Evolutionary conservation across 2,113 vertebrate genomes (phyloP), one percentile per base, ranked within the genome.

Genomic region (Apteryx owenii): DNA sequence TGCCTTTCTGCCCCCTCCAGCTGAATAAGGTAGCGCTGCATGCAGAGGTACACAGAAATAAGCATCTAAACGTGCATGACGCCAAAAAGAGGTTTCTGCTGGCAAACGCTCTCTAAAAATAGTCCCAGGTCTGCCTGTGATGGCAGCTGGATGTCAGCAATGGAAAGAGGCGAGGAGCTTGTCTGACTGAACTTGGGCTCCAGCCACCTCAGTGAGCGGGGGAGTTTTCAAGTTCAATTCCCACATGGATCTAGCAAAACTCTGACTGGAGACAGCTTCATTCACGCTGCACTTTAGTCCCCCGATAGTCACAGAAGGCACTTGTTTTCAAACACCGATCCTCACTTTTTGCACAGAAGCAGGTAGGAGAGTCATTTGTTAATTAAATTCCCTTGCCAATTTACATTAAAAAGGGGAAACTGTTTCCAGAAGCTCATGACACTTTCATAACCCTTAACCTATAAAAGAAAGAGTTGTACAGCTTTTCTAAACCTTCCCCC

Each of bases 341-440:
- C 15, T 93, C 46, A 33, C 20, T 58, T 61, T 93, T 50, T 60
- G 53, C 73, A 83, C 40, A 73, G 71, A 85, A 82, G 53, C 6
- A 3, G 40, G 54, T 50, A 92, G 84, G 75, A 80, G 50, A 91
- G 66, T 89, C 0, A 73, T 90, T 95, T 90, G 71, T 75, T 96
- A 95, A 90, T 81, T 91, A 93, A 89, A 95, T 95, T 89, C 72
- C 89, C 91, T 85, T 60, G 31, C 17, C 17, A 36, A 91, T 95
- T 96, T 93, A 93, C 89, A 93, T 89, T 44, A 62, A 91, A 87
- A 93, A 89, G 62, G 84, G 64, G 79, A 84, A 95, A 96, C 33
- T 51, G 4, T 77, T 95, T 91, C 89, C 79, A 91, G 88, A 91
- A 95, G 42, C 53, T 90, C 8, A 4, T 3, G 12, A 54, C 90